Percentiles rank a stretch among this genome's conserved stretches.
These are phyloP conservation scores for Apaloderma vittatum DNA, from an alignment of 2,113 vertebrate species.

Conservation along the genomic window DNA sequence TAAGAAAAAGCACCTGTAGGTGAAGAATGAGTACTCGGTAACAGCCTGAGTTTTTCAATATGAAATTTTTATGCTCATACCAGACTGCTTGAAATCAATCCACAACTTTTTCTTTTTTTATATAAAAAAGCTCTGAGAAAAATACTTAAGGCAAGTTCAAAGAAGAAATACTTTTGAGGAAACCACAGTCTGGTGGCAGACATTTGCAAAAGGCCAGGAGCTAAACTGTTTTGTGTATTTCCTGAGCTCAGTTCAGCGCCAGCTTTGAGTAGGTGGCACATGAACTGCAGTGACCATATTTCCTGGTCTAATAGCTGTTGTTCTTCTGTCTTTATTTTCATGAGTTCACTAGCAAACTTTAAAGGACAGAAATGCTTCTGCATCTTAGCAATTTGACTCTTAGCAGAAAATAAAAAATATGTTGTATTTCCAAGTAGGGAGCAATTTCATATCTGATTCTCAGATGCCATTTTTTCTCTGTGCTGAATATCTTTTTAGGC, in stretches of 20 bases:
- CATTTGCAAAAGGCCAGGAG: constrained; percentile 15
- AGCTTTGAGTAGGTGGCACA: constrained; percentile 25
- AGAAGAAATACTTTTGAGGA: constrained; percentile 64
- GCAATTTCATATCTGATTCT: not conserved
- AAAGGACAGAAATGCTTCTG: not conserved
- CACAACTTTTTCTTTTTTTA: not conserved
- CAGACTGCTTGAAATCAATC: not conserved
- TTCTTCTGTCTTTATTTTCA: not conserved
- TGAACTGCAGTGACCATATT: not conserved
- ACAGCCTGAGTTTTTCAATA: not conserved
- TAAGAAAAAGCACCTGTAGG: not conserved
- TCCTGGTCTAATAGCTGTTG: not conserved
- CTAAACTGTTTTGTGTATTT: constrained; percentile 10
- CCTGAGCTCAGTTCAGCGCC: not conserved
- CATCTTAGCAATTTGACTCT: not conserved
- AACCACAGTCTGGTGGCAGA: constrained; percentile 44
- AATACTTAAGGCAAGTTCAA: constrained; percentile 28
- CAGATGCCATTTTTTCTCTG: not conserved
- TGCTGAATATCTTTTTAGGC: not conserved
- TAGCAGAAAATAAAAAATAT: not conserved
- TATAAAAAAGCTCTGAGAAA: not conserved
- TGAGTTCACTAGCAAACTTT: not conserved
- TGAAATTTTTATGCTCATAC: not conserved
- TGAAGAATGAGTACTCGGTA: not conserved
- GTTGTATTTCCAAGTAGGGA: not conserved